phyloP scores from a whole-genome alignment of 2,797 vertebrate species.

The Xyrichtys novacula region DNA sequence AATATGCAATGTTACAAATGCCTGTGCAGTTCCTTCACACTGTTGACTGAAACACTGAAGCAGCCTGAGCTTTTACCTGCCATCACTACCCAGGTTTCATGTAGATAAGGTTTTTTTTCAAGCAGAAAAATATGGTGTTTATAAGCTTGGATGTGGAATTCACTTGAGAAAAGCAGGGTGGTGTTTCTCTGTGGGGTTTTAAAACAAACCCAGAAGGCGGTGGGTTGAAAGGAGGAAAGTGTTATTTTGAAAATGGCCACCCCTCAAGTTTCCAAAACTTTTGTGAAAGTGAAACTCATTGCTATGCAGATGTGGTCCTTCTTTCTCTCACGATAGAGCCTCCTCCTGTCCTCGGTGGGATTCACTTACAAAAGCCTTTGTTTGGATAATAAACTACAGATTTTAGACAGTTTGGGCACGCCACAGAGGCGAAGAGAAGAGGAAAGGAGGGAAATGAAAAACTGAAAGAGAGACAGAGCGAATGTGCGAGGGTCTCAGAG shows the following conservation, averaged over 20 bases:
- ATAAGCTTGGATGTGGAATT: constrained; percentile 26
- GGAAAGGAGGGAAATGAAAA: constrained; percentile 49
- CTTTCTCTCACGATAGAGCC: constrained; percentile 51
- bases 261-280: constrained; percentile 51
- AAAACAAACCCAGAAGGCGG: constrained; percentile 15
- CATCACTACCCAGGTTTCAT: constrained; percentile 26
- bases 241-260: constrained; percentile 52
- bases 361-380: constrained; percentile 77
- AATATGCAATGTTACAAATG: constrained; percentile 4
- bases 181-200: constrained; percentile 4
- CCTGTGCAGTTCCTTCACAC: constrained; percentile 5
- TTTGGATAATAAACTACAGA: constrained; percentile 76
- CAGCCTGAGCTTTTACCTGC: constrained; percentile 4
- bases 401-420: constrained; percentile 74
- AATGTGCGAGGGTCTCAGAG: constrained; percentile 64
- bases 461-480: constrained; percentile 50
- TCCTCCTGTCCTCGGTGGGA: constrained; percentile 60
- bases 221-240: constrained; percentile 25
- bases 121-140: constrained; percentile 10
- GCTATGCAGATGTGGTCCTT: constrained; percentile 57
- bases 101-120: constrained; percentile 14
- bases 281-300: constrained; percentile 63
- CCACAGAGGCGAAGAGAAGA: constrained; percentile 46
- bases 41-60: constrained; percentile 1
- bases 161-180: constrained; percentile 14